Evolutionary conservation across 2,113 vertebrate species (phyloP), one percentile per base, ranked within the genome.

Genomic region (Pleuronectes platessa): DNA sequence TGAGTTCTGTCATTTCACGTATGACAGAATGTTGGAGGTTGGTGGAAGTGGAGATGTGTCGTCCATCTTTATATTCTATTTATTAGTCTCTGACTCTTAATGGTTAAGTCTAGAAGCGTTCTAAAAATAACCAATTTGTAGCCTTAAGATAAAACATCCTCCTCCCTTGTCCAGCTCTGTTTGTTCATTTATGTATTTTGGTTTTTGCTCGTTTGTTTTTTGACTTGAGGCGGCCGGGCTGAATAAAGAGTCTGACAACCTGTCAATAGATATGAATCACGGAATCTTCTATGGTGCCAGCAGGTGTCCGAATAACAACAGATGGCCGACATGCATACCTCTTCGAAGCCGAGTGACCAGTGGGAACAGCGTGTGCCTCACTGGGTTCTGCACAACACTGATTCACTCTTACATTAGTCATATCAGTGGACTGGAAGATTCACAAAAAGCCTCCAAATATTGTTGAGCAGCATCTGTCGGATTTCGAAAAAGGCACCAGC

Each of bases 391-490:
- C 86, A 68, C 59, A 87, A 61, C 82, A 60, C 70, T 91, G 88
- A 88, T 91, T 92, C 90, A 91, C 76, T 71, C 54, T 82, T 21
- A 45, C 64, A 67, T 90, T 88, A 87, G 82, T 88, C 88, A 91
- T 71, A 27, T 63, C 56, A 74, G 37, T 63, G 68, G 79, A 83
- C 64, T 61, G 49, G 61, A 76, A 61, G 70, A 82, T 67, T 31
- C 54, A 66, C 68, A 65, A 59, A 20, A 55, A 35, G 37, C 2
- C 35, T 42, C 1, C 2, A 31, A 76, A 61, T 23, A 42, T 2
- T 55, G 35, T 40, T 23, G 7, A 9, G 51, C 14, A n/a, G 51
- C 51, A 54, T 18, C 18, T 54, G 51, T 23, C 8, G 12, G 47
- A 58, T 0, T 14, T 18, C 37, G 27, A 26, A 18, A 10, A 61